Percentiles rank a stretch among this genome's conserved stretches.
Evolutionary conservation across 2,113 vertebrate genomes (phyloP).

Genomic region (Myotis lucifugus): DNA sequence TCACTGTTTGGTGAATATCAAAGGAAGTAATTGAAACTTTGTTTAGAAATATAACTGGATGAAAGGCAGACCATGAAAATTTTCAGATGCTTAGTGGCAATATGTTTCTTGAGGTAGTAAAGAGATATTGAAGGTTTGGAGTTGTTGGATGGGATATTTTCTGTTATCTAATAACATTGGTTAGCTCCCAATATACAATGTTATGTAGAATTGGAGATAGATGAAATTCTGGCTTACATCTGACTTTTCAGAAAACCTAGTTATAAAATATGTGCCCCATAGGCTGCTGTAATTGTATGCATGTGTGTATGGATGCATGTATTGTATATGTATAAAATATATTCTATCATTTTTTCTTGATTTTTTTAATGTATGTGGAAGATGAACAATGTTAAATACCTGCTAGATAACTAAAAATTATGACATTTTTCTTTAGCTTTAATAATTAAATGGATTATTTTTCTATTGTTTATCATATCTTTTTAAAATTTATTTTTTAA

Average conservation of each 20-base stretch:
- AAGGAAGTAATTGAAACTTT: background rate
- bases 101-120: background rate
- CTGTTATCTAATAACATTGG: background rate
- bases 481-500: background rate
- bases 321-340: background rate
- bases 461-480: background rate
- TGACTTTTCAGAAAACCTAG: background rate
- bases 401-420: background rate
- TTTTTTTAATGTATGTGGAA: background rate
- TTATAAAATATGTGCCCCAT: background rate
- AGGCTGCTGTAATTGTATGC: background rate
- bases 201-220: background rate
- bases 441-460: background rate
- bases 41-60: background rate
- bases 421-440: background rate
- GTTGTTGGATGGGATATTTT: background rate
- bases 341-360: background rate
- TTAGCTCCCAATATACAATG: background rate
- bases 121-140: background rate
- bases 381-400: background rate
- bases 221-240: background rate
- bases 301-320: background rate
- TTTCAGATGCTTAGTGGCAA: background rate
- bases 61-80: background rate
- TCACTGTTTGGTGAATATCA: background rate